Conservation (phyloP, 2,888 invertebrate species). For the Cepaea hortensis region DNA sequence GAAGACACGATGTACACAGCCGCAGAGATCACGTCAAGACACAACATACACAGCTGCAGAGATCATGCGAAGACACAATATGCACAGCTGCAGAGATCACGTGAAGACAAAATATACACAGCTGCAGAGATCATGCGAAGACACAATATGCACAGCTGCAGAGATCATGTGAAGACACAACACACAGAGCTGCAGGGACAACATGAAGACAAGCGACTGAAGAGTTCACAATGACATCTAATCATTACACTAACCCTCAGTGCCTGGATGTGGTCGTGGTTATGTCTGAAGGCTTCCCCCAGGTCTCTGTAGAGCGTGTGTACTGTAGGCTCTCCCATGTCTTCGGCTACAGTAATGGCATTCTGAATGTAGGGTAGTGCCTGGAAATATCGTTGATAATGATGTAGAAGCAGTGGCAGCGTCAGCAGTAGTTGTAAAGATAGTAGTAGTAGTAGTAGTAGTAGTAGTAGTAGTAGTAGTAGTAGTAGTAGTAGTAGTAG, state of each 20-base stretch:
- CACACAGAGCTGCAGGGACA: too few relatives aligned
- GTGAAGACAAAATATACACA: too few relatives aligned
- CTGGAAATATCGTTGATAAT: not conserved
- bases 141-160: too few relatives aligned
- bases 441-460: not conserved
- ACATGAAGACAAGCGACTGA: too few relatives aligned
- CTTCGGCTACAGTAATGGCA: slow-evolving; percentile 11
- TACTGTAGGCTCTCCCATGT: not conserved
- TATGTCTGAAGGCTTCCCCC: not conserved
- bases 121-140: too few relatives aligned
- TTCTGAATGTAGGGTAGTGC: slow-evolving; percentile 19
- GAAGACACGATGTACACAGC: too few relatives aligned
- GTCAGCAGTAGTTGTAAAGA: not conserved
- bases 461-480: not conserved
- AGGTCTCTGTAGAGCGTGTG: not conserved
- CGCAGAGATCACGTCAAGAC: too few relatives aligned
- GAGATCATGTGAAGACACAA: too few relatives aligned
- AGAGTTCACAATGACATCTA: too few relatives aligned
- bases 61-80: too few relatives aligned
- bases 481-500: not conserved
- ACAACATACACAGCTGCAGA: too few relatives aligned
- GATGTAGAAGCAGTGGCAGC: not conserved
- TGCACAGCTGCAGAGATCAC: too few relatives aligned
- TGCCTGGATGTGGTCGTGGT: not conserved
- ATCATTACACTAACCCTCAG: not conserved